phyloP scores from a whole-genome alignment of 2,797 vertebrate genomes.

The Monodelphis domestica region DNA sequence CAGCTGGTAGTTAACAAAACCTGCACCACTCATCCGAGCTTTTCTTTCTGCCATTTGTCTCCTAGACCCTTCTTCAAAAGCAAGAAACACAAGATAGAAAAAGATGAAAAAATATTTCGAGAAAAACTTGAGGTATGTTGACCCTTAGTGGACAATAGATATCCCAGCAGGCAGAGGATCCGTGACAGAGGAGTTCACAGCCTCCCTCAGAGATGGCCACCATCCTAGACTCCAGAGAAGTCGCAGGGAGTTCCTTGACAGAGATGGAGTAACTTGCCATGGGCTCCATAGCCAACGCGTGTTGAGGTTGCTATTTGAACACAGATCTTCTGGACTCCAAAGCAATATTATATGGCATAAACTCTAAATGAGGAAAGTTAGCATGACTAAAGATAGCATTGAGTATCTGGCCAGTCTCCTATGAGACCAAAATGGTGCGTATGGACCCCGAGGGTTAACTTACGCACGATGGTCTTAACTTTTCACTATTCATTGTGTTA shows the following conservation, averaged over 20 bases:
- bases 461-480: too few species aligned
- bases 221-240: neutral
- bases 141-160: neutral
- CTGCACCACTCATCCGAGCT: neutral
- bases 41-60: conserved; percentile 57
- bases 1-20: neutral
- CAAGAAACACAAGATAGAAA: conserved; percentile 79
- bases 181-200: neutral
- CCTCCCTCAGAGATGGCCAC: neutral
- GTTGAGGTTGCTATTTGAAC: neutral
- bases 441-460: too few species aligned
- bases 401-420: neutral
- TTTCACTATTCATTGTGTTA: too few species aligned
- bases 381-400: neutral
- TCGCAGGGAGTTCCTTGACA: neutral
- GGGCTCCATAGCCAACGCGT: neutral
- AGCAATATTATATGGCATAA: neutral
- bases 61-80: conserved; percentile 80
- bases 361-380: neutral
- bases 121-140: conserved; percentile 84
- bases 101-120: conserved; percentile 85
- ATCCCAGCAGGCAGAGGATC: neutral
- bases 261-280: neutral
- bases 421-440: too few species aligned
- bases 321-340: neutral